Evolutionary conservation across 2,888 invertebrate genomes (phyloP).

Genomic region (Agriopis leucophaearia): DNA sequence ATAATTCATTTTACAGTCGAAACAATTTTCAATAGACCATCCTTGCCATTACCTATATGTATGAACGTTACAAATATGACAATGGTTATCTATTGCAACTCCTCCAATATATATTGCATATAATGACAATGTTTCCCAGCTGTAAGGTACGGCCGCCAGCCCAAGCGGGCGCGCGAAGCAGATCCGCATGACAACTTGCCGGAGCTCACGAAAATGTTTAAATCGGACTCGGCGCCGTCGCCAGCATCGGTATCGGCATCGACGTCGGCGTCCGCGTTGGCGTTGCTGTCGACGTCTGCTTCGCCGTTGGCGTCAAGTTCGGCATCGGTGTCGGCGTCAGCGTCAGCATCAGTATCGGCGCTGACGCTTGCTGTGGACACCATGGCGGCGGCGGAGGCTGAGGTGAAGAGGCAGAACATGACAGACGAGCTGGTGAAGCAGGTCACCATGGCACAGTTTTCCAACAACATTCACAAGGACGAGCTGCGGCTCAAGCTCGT

Average conservation of each 20-base stretch:
- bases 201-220: conserved; percentile 48
- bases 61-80: no score
- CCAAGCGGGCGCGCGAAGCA: conserved; percentile 94
- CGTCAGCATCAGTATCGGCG: no score
- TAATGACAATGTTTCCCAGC: conserved; percentile 84
- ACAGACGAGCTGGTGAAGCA: conserved; percentile 72
- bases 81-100: no score
- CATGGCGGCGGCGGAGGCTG: conserved; percentile 21
- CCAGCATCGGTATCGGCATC: no score
- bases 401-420: not conserved
- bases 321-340: no score
- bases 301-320: no score
- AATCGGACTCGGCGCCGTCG: not conserved
- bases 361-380: conserved; percentile 5
- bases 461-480: conserved; percentile 95
- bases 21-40: no score
- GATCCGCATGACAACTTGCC: conserved; percentile 56
- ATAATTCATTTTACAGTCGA: no score
- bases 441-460: conserved; percentile 91
- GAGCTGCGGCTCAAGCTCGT: conserved; percentile 88
- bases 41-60: no score
- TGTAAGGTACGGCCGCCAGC: conserved; percentile 98
- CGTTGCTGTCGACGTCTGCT: no score
- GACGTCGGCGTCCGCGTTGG: no score
- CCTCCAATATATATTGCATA: not conserved